Evolutionary conservation across 2,113 vertebrate species (phyloP).

Genomic region (Antechinus stuartii): DNA sequence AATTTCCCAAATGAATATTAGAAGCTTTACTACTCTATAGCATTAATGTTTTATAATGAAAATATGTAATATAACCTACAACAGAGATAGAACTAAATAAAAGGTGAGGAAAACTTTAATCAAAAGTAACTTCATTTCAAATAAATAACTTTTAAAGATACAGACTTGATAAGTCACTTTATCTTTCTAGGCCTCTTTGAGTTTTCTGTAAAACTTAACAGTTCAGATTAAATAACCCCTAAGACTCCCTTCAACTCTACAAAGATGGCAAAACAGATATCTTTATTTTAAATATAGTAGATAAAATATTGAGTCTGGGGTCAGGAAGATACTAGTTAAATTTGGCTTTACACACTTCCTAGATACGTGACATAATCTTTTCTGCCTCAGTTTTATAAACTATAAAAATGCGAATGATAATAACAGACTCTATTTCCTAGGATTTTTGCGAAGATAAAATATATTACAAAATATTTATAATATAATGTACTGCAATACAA

Average conservation of each 20-base stretch:
- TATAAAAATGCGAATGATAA: background rate
- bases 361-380: background rate
- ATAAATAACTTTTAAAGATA: constrained; percentile 31
- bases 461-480: background rate
- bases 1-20: constrained; percentile 68
- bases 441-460: background rate
- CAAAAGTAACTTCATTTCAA: constrained; percentile 32
- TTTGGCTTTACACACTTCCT: background rate
- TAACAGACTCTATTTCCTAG: background rate
- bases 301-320: background rate
- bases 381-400: background rate
- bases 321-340: background rate
- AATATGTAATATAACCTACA: constrained; percentile 3
- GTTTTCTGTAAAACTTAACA: background rate
- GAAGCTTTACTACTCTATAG: constrained; percentile 67
- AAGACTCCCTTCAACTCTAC: background rate
- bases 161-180: background rate
- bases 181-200: background rate
- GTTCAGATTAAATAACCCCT: background rate
- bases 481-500: background rate
- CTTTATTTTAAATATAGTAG: background rate
- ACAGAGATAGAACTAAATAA: background rate
- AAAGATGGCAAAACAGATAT: background rate
- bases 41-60: constrained; percentile 38
- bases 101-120: background rate